A percentile compares a stretch with the other conserved stretches of the same genome.
Conservation (phyloP, 2,113 vertebrate species). For the Meriones unguiculatus region DNA sequence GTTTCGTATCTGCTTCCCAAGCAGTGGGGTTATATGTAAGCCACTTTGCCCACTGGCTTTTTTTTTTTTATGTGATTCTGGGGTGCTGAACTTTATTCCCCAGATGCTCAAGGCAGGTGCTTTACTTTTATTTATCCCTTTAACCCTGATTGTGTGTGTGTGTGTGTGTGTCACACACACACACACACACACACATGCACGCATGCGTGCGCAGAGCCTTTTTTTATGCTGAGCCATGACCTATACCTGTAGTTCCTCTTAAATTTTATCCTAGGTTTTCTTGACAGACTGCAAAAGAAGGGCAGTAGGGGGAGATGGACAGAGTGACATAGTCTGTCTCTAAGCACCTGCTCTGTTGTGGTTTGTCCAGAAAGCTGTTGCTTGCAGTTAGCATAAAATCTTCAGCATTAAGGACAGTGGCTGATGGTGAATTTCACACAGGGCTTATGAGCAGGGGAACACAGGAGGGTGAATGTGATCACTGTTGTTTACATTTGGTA, state of each 20-base stretch:
- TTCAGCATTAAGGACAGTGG: not conserved
- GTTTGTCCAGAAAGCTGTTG: constrained; percentile 1
- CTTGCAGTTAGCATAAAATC: constrained; percentile 6
- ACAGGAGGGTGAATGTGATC: not conserved
- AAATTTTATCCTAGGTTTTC: not conserved
- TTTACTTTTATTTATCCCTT: not conserved
- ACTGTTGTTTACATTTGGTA: constrained; percentile 2
- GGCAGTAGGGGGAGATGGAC: not conserved
- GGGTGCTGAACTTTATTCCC: not conserved
- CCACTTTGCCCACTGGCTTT: not conserved
- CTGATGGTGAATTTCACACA: not conserved
- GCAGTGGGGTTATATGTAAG: not conserved
- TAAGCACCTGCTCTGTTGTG: not conserved
- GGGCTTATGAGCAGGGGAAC: not conserved
- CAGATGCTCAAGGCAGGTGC: not conserved
- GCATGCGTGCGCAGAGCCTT: too few species aligned
- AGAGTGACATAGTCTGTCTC: not conserved
- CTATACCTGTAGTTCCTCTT: not conserved
- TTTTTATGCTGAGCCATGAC: not conserved
- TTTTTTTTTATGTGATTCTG: not conserved
- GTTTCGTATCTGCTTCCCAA: not conserved
- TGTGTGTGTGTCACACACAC: too few species aligned
- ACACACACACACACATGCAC: too few species aligned
- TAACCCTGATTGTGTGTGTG: too few species aligned
- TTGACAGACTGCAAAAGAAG: not conserved